These are phyloP conservation scores for Sebastes trivittatus DNA, from an alignment of 2,797 vertebrate species.

Conservation along the genomic window DNA sequence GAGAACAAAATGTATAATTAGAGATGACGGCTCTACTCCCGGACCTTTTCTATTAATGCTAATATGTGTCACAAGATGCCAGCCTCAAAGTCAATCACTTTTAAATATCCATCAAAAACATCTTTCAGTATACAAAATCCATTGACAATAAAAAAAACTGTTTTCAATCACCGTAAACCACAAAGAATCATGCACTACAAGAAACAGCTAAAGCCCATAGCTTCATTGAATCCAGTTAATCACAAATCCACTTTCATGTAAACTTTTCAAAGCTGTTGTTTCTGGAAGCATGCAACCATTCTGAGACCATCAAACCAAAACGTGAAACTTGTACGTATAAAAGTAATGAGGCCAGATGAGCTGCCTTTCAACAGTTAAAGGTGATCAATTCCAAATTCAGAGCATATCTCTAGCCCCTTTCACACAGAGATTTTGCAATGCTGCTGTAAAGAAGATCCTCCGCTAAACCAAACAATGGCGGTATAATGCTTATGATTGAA, in stretches of 20 bases:
- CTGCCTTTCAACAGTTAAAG: not conserved
- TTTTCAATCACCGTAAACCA: not conserved
- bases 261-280: not conserved
- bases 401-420: too few relatives aligned
- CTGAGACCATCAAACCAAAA: not conserved
- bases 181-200: not conserved
- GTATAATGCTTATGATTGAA: too few relatives aligned
- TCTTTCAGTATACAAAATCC: not conserved
- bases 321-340: not conserved
- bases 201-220: not conserved
- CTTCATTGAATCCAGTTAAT: not conserved
- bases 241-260: not conserved
- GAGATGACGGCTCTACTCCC: not conserved
- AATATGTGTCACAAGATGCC: not conserved
- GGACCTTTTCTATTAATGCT: not conserved
- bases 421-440: too few relatives aligned
- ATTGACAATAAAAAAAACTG: not conserved
- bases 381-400: too few relatives aligned
- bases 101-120: not conserved
- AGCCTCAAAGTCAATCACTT: not conserved
- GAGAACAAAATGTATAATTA: not conserved
- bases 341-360: not conserved
- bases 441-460: too few relatives aligned
- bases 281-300: not conserved
- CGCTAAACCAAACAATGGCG: too few relatives aligned